These are phyloP conservation scores for Pedionomus torquatus DNA, from an alignment of 2,113 vertebrate genomes.

Conservation along the genomic window DNA sequence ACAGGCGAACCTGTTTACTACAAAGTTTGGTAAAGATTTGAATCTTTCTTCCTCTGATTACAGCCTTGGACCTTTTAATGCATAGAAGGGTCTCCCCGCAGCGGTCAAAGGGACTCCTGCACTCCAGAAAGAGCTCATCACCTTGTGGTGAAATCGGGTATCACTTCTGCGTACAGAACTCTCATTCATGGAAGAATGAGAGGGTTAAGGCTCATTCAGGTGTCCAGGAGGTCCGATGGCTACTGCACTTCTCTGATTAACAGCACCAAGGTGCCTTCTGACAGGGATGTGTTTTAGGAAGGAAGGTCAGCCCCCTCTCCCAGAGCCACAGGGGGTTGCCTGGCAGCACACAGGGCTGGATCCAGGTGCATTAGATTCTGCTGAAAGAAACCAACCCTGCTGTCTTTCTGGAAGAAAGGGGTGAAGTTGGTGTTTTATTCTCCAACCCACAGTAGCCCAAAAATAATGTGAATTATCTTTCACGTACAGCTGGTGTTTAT, in stretches of 20 bases:
- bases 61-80: neutral
- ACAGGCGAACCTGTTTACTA: neutral
- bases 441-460: constrained; percentile 12
- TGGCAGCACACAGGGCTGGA: neutral
- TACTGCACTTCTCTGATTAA: neutral
- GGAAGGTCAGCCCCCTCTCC: neutral
- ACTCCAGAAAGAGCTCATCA: neutral
- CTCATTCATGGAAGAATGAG: neutral
- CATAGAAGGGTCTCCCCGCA: neutral
- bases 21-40: neutral
- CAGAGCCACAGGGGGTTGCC: neutral
- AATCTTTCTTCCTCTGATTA: neutral
- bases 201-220: neutral
- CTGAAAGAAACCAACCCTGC: neutral
- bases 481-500: constrained; percentile 60
- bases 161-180: neutral
- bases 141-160: neutral
- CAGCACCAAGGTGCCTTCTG: neutral
- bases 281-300: neutral
- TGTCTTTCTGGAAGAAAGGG: neutral
- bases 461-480: constrained; percentile 57
- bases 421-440: constrained; percentile 42
- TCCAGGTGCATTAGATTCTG: neutral
- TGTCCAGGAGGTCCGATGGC: neutral
- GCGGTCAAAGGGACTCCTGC: neutral